Evolutionary conservation across 2,113 vertebrate genomes (phyloP).

Genomic region (Bucco capensis): DNA sequence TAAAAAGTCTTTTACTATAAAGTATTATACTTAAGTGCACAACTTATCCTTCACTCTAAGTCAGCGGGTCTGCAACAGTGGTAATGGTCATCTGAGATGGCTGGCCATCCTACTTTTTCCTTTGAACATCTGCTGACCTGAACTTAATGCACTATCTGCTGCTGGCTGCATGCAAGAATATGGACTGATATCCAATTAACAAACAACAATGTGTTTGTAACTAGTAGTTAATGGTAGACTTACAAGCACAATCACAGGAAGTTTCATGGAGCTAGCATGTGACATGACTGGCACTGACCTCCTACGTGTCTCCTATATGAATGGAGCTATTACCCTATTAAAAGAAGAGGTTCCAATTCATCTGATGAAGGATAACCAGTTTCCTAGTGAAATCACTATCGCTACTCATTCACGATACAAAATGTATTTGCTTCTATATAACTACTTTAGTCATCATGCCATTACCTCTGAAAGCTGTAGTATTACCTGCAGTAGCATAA

Average conservation of each 20-base stretch:
- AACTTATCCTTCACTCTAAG: neutral
- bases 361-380: neutral
- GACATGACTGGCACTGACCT: neutral
- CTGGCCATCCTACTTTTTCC: neutral
- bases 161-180: neutral
- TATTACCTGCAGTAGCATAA: neutral
- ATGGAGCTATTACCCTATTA: fast-evolving
- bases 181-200: neutral
- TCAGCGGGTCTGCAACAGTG: neutral
- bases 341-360: neutral
- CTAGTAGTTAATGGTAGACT: neutral
- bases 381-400: neutral
- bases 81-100: fast-evolving
- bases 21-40: neutral
- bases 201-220: neutral
- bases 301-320: fast-evolving
- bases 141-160: neutral
- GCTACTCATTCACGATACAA: neutral
- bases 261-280: neutral
- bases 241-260: conserved; percentile 30
- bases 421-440: neutral
- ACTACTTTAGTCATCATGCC: neutral
- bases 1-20: neutral
- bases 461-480: neutral
- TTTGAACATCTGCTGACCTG: neutral